Conservation (phyloP, 2,113 vertebrate species). For the Oreochromis niloticus region DNA sequence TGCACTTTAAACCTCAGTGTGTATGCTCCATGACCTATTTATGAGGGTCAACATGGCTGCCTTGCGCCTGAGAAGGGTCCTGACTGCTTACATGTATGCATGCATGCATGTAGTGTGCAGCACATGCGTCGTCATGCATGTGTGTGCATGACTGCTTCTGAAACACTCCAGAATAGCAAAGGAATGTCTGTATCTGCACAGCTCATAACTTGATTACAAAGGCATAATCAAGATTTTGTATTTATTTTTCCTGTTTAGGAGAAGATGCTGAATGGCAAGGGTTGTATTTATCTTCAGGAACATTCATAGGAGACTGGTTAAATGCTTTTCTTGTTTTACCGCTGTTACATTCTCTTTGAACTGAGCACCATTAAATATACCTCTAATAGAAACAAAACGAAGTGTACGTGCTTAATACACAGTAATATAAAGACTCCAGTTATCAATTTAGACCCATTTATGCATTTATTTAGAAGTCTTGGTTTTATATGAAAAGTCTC, state of each 20-base stretch:
- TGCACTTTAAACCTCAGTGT: constrained; percentile 8
- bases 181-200: background rate
- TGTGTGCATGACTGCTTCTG: constrained; percentile 16
- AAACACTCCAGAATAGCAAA: background rate
- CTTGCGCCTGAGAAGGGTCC: background rate
- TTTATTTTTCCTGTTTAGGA: background rate
- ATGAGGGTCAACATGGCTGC: constrained; percentile 31
- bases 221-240: background rate
- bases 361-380: fast-evolving
- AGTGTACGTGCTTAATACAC: background rate
- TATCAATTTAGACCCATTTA: background rate
- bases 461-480: background rate
- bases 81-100: constrained; percentile 10
- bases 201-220: background rate
- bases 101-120: constrained; percentile 13
- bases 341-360: background rate
- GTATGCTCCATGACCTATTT: constrained; percentile 37
- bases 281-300: background rate
- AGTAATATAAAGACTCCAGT: background rate
- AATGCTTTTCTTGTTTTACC: background rate
- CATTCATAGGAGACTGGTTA: background rate
- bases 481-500: background rate
- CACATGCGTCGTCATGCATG: constrained; percentile 41
- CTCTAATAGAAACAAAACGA: background rate
- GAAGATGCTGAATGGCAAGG: background rate